phyloP scores from a whole-genome alignment of 1,140 invertebrate species.

The Calephelis virginiensis region DNA sequence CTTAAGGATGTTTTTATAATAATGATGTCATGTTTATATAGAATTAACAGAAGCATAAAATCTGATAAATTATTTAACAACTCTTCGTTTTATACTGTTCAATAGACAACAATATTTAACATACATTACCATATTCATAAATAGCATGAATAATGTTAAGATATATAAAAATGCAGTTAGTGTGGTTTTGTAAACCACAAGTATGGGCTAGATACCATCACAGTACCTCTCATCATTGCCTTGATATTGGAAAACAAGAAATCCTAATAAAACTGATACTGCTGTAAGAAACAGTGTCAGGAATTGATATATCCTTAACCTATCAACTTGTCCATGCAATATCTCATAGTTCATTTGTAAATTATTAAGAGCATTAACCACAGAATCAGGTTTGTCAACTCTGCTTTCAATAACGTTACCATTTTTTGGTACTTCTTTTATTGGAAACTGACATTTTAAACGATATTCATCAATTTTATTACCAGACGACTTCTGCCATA shows the following conservation, averaged over 20 bases:
- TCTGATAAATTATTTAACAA: conserved; percentile 23
- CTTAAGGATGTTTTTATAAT: too few species aligned
- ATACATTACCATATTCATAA: conserved; percentile 42
- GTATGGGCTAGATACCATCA: conserved; percentile 56
- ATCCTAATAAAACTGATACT: conserved; percentile 47
- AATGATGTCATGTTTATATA: neutral
- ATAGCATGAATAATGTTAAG: conserved; percentile 32
- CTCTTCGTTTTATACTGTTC: conserved; percentile 24
- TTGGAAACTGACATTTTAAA: conserved; percentile 67
- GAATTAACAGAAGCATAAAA: neutral
- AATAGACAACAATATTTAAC: conserved; percentile 46
- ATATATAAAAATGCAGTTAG: conserved; percentile 34
- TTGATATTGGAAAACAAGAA: conserved; percentile 49
- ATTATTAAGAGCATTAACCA: conserved; percentile 49
- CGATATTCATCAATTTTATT: conserved; percentile 70
- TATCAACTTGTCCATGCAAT: conserved; percentile 48
- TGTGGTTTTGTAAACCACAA: conserved; percentile 51
- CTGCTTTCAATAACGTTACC: conserved; percentile 42
- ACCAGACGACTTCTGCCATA: conserved; percentile 66
- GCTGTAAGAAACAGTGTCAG: conserved; percentile 48
- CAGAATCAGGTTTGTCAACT: conserved; percentile 46
- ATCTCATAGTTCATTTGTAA: conserved; percentile 55
- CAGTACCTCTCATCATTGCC: conserved; percentile 47
- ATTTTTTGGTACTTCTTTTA: conserved; percentile 52
- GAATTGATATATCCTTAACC: conserved; percentile 52